A percentile compares a stretch with the other conserved stretches of the same genome.
Conservation (phyloP, 2,888 invertebrate genomes). For the Hirtodrosophila histrioides region DNA sequence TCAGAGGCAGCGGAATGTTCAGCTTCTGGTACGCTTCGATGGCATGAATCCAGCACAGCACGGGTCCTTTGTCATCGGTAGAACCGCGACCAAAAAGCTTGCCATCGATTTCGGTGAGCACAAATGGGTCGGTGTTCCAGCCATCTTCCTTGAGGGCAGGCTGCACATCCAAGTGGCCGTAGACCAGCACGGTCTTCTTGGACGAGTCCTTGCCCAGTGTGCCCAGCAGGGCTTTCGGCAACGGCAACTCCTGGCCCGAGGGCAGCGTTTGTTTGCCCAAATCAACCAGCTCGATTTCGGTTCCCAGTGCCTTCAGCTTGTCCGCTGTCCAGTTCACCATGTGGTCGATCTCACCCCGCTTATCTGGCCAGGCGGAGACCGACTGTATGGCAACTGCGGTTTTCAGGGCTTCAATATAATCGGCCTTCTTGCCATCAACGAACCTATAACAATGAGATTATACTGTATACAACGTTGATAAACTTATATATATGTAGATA, state of each 20-base stretch:
- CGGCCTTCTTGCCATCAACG: constrained; percentile 90
- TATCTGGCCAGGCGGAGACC: constrained; percentile 95
- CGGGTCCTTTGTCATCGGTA: constrained; percentile 97
- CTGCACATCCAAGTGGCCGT: constrained; percentile 99
- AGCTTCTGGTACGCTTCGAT: constrained; percentile 93
- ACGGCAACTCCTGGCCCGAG: constrained; percentile 89
- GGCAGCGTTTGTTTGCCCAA: constrained; percentile 90
- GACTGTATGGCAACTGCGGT: constrained; percentile 97
- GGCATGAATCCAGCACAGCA: constrained; percentile 97
- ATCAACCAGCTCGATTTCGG: constrained; percentile 89
- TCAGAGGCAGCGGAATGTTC: constrained; percentile 88
- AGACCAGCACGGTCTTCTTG: constrained; percentile 97
- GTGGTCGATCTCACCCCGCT: constrained; percentile 90
- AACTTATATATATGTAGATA: constrained; percentile 4
- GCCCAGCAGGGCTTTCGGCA: constrained; percentile 95
- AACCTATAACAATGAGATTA: constrained; percentile 58
- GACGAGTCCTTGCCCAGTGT: constrained; percentile 91
- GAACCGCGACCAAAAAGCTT: constrained; percentile 96
- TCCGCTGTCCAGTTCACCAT: constrained; percentile 94
- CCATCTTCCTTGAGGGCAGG: constrained; percentile 97
- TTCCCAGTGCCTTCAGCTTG: constrained; percentile 89
- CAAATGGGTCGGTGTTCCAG: constrained; percentile 98
- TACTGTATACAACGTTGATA: background rate
- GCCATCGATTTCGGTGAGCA: constrained; percentile 92
- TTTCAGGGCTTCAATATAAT: constrained; percentile 91